phyloP scores from a whole-genome alignment of 2,797 vertebrate species.

The Tragopan temminckii region DNA sequence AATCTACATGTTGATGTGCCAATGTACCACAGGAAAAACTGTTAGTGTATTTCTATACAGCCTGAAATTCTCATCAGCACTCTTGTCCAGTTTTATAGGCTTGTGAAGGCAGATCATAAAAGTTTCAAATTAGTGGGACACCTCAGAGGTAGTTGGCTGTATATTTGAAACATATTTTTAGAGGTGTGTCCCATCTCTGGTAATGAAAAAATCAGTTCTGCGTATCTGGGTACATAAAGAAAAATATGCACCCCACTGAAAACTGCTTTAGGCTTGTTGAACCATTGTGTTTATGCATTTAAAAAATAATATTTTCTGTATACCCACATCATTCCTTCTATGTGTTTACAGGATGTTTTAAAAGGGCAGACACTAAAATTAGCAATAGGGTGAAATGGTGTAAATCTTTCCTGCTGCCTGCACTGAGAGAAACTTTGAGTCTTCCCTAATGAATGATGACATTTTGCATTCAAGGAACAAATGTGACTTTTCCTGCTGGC shows the following conservation, averaged over 20 bases:
- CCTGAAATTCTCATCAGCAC: slow-evolving; percentile 45
- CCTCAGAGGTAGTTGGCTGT: slow-evolving; percentile 24
- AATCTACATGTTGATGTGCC: not conserved
- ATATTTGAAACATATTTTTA: slow-evolving; percentile 24
- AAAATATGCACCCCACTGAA: not conserved
- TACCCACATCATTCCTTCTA: not conserved
- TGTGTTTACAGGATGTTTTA: not conserved
- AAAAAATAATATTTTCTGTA: not conserved
- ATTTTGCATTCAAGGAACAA: slow-evolving; percentile 45
- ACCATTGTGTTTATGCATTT: not conserved
- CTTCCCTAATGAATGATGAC: slow-evolving; percentile 46
- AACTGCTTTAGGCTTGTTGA: not conserved
- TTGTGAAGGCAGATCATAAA: slow-evolving; percentile 47
- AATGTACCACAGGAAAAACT: not conserved
- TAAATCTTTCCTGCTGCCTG: not conserved
- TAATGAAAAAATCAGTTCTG: slow-evolving; percentile 52
- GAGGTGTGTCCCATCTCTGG: not conserved
- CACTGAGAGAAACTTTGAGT: not conserved
- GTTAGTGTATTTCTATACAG: not conserved
- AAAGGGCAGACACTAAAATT: not conserved
- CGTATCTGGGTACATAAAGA: not conserved
- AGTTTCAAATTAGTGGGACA: slow-evolving; percentile 25
- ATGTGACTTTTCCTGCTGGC: slow-evolving; percentile 38
- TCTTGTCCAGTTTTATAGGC: slow-evolving; percentile 18
- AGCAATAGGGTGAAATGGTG: slow-evolving; percentile 1